These are phyloP conservation scores for Melanostigma gelatinosum DNA, from an alignment of 2,113 vertebrate species.

Conservation along the genomic window DNA sequence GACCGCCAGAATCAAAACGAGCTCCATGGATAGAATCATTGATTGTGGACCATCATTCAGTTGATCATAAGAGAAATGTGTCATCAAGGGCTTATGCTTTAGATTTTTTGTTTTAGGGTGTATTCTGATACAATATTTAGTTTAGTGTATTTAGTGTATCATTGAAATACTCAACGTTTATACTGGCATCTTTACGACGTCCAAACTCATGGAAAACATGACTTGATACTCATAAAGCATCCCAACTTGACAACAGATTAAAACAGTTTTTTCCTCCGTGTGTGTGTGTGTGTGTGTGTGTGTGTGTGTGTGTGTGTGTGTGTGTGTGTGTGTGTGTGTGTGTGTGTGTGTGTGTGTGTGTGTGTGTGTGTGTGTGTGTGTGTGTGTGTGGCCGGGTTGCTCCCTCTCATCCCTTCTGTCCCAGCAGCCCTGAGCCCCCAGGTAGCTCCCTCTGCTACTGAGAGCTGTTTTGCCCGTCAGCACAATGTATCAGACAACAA, in stretches of 20 bases:
- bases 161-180: not conserved
- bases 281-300: too few relatives aligned
- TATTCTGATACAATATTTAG: not conserved
- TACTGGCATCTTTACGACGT: not conserved
- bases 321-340: not conserved
- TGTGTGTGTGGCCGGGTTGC: not conserved
- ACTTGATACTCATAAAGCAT: not conserved
- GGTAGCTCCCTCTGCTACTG: slow-evolving; percentile 84
- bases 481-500: slow-evolving; percentile 94
- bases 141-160: not conserved
- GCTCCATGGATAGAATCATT: not conserved
- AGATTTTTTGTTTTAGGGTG: not conserved
- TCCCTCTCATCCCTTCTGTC: not conserved
- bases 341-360: not conserved
- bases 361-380: too few relatives aligned
- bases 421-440: slow-evolving; percentile 86
- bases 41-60: not conserved
- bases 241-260: too few relatives aligned
- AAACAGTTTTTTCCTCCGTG: too few relatives aligned
- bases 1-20: not conserved
- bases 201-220: not conserved
- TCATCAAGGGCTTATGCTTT: not conserved
- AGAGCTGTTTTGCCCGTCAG: slow-evolving; percentile 92
- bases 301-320: not conserved
- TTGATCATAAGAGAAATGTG: not conserved